These are phyloP conservation scores for Eristalinus sepulchralis DNA, from an alignment of 2,888 invertebrate genomes.

Conservation along the genomic window DNA sequence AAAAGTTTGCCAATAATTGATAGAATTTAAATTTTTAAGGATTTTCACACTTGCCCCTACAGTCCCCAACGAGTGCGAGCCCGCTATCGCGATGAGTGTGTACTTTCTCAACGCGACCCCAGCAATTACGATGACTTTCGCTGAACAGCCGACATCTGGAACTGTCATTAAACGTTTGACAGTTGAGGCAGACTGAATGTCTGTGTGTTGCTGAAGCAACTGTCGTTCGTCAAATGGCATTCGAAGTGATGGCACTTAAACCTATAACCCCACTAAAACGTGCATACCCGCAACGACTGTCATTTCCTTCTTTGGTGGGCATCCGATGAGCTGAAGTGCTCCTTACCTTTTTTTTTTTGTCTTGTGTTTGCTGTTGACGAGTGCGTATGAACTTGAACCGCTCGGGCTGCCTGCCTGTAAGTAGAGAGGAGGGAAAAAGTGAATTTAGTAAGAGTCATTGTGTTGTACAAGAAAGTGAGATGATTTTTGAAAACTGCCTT, in stretches of 20 bases:
- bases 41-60: conserved; percentile 3
- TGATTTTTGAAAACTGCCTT: no score
- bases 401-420: neutral
- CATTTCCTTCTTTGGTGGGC: neutral
- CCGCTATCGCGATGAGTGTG: neutral
- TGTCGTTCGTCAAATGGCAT: neutral
- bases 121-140: conserved; percentile 25
- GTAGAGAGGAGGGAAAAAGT: neutral
- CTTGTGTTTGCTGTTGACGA: neutral
- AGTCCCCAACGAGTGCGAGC: neutral
- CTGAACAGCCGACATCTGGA: conserved; percentile 26
- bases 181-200: conserved; percentile 29
- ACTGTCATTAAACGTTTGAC: conserved; percentile 41
- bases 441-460: neutral
- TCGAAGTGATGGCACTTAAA: conserved; percentile 37
- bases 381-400: neutral
- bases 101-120: neutral
- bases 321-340: neutral
- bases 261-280: conserved; percentile 23
- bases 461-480: neutral
- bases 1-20: neutral
- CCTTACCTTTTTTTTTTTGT: neutral
- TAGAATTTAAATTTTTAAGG: neutral
- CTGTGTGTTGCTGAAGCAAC: neutral
- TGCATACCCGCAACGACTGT: neutral